Evolutionary conservation across 2,888 invertebrate genomes (phyloP).

Genomic region (Drosophila formosana): DNA sequence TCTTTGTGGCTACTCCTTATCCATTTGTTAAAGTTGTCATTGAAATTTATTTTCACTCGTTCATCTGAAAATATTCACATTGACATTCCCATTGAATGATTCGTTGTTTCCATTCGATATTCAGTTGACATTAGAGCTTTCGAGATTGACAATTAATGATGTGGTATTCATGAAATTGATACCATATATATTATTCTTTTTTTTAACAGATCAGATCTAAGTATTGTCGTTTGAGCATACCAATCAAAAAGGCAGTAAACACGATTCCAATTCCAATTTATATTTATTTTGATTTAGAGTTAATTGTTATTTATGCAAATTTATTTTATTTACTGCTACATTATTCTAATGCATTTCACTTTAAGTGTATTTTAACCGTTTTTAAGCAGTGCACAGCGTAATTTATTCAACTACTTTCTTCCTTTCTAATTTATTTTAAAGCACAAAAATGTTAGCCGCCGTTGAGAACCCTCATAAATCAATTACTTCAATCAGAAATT

Average conservation of each 20-base stretch:
- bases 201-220: slow-evolving; percentile 13
- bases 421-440: slow-evolving; percentile 18
- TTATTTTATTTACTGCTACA: neutral
- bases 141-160: slow-evolving; percentile 44
- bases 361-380: neutral
- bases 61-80: slow-evolving; percentile 32
- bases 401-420: neutral
- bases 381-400: neutral
- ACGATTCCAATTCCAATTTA: neutral
- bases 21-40: slow-evolving; percentile 35
- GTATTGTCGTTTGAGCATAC: neutral
- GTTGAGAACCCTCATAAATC: slow-evolving; percentile 49
- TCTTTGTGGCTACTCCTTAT: slow-evolving; percentile 10
- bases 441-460: slow-evolving; percentile 28
- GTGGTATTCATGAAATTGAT: slow-evolving; percentile 27
- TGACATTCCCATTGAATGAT: slow-evolving; percentile 59
- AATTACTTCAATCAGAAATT: slow-evolving; percentile 46
- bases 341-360: neutral
- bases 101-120: slow-evolving; percentile 10
- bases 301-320: neutral
- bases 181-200: slow-evolving; percentile 21
- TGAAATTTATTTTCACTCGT: slow-evolving; percentile 48
- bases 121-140: slow-evolving; percentile 24
- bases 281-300: slow-evolving; percentile 4
- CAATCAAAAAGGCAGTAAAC: slow-evolving; percentile 3